Base-by-base conservation (phyloP, 2,797 vertebrate species). In the Hybognathus amarus region DNA sequence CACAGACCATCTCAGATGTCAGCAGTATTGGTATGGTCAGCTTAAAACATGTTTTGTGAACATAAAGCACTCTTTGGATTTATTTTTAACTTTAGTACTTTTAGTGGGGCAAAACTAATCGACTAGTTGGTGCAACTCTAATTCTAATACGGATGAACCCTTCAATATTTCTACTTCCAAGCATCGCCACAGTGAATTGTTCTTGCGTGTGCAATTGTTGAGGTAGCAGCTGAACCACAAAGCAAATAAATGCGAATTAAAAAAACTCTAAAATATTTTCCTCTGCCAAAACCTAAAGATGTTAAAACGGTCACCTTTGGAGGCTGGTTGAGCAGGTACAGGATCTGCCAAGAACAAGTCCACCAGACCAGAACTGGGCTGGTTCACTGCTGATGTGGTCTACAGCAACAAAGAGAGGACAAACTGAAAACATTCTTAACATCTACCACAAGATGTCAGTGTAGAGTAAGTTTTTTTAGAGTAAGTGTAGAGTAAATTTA, bases 311-410 rank as follows among this genome's bases (percentile, higher is more conserved):
- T 50, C 92, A 98, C 98, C 97, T 95, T 95, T 78, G 83, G 83
- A 79, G 94, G 92, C 73, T 96, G 95, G 90, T 87, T 93, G 18
- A 38, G 50, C 33, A 8, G 92, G 88, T 70, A 87, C 92, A 40
- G 95, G 83, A 87, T 97, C 97, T 86, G 96, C 96, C 92, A 97
- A 96, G 22, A 99, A 87, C 70, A 98, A 93, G 90, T 99, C 97
- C 80, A 96, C 96, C 71, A 99, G 92, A 84, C 94, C 96, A 4
- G 91, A 92, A 64, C 84, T 91, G 45, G 96, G 90, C 89, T 96
- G 97, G 89, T 92, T 93, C 54, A 92, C 90, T 87, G 94, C 92
- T 54, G 84, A 84, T 83, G 95, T 93, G 42, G 93, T 90, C 98
- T 99, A 89, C 89, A 87, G 87, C 87, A 76, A 90, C n/a, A 89